phyloP scores from a whole-genome alignment of 2,888 invertebrate species.

The Nomada fabriciana region DNA sequence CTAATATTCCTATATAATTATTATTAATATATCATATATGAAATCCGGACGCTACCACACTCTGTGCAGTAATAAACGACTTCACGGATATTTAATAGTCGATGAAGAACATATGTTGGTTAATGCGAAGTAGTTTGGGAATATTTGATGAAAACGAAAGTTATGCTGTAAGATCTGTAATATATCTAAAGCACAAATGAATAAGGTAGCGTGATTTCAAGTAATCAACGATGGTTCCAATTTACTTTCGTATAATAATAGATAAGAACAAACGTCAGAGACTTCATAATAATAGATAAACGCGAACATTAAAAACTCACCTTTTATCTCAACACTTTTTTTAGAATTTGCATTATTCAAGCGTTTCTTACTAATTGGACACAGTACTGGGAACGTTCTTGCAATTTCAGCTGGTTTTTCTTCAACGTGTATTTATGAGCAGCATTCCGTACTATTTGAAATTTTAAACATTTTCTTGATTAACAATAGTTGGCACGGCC shows the following conservation, averaged over 20 bases:
- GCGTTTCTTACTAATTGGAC: not conserved
- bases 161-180: not conserved
- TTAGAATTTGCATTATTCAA: not conserved
- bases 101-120: not conserved
- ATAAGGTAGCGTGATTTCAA: not conserved
- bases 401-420: not conserved
- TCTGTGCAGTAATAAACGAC: not conserved
- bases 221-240: too few relatives aligned
- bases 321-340: not conserved
- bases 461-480: constrained; percentile 6
- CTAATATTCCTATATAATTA: not conserved
- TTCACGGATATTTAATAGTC: too few relatives aligned
- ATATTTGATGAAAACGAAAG: not conserved
- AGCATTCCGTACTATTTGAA: not conserved
- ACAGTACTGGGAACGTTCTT: not conserved
- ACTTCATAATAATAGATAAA: not conserved
- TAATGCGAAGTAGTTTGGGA: not conserved
- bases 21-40: not conserved
- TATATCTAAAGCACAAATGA: not conserved
- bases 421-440: not conserved
- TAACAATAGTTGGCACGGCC: not conserved
- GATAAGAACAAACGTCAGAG: too few relatives aligned
- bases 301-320: not conserved
- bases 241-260: too few relatives aligned
- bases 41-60: not conserved